Evolutionary conservation across 2,888 invertebrate species (phyloP), one percentile per base, ranked within the genome.

Genomic region (Hydropsyche betteni): DNA sequence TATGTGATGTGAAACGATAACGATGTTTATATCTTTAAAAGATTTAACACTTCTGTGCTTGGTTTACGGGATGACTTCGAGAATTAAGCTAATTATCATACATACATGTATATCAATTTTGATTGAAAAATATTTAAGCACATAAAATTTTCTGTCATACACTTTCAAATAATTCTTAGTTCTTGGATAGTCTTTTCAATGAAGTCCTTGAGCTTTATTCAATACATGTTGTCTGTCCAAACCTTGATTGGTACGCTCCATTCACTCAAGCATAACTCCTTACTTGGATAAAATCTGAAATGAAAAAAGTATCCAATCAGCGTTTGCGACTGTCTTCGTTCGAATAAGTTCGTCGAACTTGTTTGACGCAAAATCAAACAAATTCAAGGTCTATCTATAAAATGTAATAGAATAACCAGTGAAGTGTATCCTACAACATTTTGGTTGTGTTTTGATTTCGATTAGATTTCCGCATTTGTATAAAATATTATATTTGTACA

Each of bases 361-460:
- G 64, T 12, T 34, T 34, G 24, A 34, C 64, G 64, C 34, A 64
- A 64, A 64, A 64, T 34, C 64, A 64, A 64, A 64, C n/a, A 64
- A 36, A 64, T 64, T 36, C 64, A 64, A 64, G 64, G 64, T 64
- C 64, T 64, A 36, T 36, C 61, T 10, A 3, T 36, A 34, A 64
- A 64, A 64, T 64, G 36, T 64, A 64, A 64, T 34, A 64, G 64
- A 64, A 64, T n/a, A n/a, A n/a, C 4, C 64, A 64, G 12, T 34
- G 64, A 36, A 64, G 64, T 64, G 64, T 64, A 64, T 64, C 64
- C 64, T 64, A 36, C 14, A 64, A 36, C 64, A 64, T 64, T 64
- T 64, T 64, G 34, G 2, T 64, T 64, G 36, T 16, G 53, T 16
- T 64, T 64, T 16, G 24, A 24, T 33, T 10, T n/a, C 7, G 1